These are phyloP conservation scores for Mantis religiosa DNA, from an alignment of 2,888 invertebrate species.

Conservation along the genomic window DNA sequence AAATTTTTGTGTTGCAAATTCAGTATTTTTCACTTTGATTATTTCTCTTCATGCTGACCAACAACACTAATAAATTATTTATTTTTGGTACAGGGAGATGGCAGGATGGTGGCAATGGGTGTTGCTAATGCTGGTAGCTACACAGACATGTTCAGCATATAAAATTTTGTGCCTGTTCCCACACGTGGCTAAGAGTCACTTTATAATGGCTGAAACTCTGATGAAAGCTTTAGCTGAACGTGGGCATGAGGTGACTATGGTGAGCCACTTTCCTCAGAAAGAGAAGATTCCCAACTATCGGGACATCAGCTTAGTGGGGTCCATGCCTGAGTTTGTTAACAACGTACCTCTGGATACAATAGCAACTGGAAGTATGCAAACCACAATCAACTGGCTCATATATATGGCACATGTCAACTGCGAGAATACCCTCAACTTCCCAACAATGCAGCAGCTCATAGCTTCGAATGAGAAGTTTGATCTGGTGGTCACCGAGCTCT, in stretches of 20 bases:
- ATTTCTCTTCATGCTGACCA: too few species aligned
- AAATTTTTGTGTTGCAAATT: too few species aligned
- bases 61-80: too few species aligned
- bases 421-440: constrained; percentile 15
- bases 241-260: constrained; percentile 39
- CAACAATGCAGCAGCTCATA: constrained; percentile 29
- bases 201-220: constrained; percentile 55
- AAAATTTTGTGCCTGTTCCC: constrained; percentile 50
- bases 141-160: neutral
- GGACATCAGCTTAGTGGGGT: constrained; percentile 34
- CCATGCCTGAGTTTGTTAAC: neutral
- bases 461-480: constrained; percentile 50
- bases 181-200: constrained; percentile 66
- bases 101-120: neutral
- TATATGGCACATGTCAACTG: constrained; percentile 14
- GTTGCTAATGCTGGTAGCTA: neutral
- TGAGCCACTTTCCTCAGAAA: constrained; percentile 35
- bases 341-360: neutral
- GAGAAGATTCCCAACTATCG: constrained; percentile 34
- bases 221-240: constrained; percentile 36
- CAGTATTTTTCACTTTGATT: too few species aligned
- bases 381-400: neutral
- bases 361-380: neutral
- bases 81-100: neutral
- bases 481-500: constrained; percentile 63